These are phyloP conservation scores for Agriopis aurantiaria DNA, from an alignment of 2,888 invertebrate species.

Conservation along the genomic window DNA sequence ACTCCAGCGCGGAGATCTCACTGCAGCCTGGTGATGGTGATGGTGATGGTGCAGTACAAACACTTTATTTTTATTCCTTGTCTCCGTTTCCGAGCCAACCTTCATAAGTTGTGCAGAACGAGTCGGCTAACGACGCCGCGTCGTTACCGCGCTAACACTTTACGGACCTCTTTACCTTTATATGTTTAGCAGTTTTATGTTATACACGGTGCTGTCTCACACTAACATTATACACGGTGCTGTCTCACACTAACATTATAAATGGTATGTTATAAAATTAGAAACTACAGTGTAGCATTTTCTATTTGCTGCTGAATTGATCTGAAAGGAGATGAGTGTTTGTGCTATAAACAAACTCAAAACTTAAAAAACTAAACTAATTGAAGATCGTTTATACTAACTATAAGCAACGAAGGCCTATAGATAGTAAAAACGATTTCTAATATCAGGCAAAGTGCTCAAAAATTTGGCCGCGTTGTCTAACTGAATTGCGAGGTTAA, in stretches of 20 bases:
- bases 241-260: neutral
- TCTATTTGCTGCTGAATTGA: no score
- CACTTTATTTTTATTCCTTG: conserved; percentile 6
- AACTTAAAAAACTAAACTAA: no score
- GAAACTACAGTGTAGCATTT: no score
- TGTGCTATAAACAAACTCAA: no score
- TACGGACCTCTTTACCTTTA: conserved; percentile 7
- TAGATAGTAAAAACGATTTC: no score
- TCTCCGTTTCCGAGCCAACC: neutral
- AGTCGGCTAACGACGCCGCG: conserved; percentile 11
- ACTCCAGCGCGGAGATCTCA: neutral
- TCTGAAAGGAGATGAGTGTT: no score
- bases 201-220: neutral
- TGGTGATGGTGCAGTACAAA: neutral
- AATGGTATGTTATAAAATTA: neutral
- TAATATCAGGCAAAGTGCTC: no score
- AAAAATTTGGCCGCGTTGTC: no score
- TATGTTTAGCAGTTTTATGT: conserved; percentile 3
- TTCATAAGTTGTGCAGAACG: conserved; percentile 8
- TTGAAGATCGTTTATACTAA: no score
- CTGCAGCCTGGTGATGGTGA: neutral
- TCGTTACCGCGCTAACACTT: conserved; percentile 5
- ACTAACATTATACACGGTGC: neutral
- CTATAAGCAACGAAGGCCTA: no score
- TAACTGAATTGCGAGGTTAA: no score